Base-by-base conservation (phyloP, 2,797 vertebrate genomes). In the Cheirogaleus major region DNA sequence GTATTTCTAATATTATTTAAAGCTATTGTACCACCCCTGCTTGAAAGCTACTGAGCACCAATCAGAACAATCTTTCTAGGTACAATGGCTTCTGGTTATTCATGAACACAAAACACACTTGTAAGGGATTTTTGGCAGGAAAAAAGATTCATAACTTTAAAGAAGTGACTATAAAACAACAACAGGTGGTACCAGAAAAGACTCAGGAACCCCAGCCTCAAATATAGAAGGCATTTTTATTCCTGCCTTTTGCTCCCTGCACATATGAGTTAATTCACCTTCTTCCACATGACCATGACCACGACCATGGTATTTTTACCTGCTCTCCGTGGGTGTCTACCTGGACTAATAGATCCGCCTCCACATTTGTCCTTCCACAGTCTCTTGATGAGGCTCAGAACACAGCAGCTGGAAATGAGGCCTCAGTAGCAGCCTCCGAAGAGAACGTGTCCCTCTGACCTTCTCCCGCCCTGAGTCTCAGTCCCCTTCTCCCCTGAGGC, bases 311-410 rank as follows among this genome's bases (percentile, higher is more conserved):
- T 35, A 4, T 41, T 22, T 38, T 30, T 13, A 22, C 20, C n/a
- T 2, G 4, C 25, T 5, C 8, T 27, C 4, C 0, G 10, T 30
- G 14, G 50, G 50, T 6, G 50, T 50, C 8, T 7, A 13, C n/a
- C 48, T 22, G 65, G 15, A 41, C 45, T n/a, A n/a, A 7, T 7
- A 63, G 61, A 63, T 32, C 57, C 23, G 23, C 57, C 57, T 59
- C 8, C 57, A 59, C 57, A 4, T 12, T 59, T 27, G 57, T 59
- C 57, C 57, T 59, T 63, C 61, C 61, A 8, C 52, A 32, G 61
- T 13, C 61, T 14, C 30, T 32, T 63, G 61, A 15, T 32, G 30
- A 5, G 61, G 61, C 5, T 63, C 52, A 15, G 59, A 32, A 63
- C 7, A 30, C 30, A 14, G 5, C 30, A 30, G 30, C 61, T 63